A percentile compares a stretch with the other conserved stretches of the same genome.
These are phyloP conservation scores for Habroteleia sp. DNA, from an alignment of 2,888 invertebrate genomes.

Conservation along the genomic window DNA sequence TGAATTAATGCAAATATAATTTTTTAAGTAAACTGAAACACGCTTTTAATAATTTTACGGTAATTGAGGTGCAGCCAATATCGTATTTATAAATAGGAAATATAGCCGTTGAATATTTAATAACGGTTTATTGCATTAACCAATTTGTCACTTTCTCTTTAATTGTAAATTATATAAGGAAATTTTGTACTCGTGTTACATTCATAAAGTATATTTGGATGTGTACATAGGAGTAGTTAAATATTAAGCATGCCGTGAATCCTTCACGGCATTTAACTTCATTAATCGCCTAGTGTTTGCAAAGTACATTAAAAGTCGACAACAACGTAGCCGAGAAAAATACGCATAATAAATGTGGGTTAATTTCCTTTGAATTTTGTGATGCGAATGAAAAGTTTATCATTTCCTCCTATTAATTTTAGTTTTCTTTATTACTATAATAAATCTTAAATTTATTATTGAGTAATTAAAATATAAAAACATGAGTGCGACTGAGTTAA, in stretches of 20 bases:
- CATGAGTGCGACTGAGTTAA: too few relatives aligned
- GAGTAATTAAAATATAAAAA: too few relatives aligned
- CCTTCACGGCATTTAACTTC: constrained; percentile 34
- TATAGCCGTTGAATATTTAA: constrained; percentile 54
- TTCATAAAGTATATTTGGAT: constrained; percentile 28
- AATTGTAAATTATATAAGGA: constrained; percentile 49
- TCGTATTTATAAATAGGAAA: constrained; percentile 41
- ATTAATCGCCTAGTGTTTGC: constrained; percentile 34
- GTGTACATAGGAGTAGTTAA: constrained; percentile 17
- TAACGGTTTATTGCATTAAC: constrained; percentile 45
- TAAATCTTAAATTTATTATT: neutral
- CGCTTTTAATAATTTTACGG: constrained; percentile 44
- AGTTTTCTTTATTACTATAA: neutral
- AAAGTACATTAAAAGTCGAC: constrained; percentile 25
- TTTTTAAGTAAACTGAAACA: constrained; percentile 43
- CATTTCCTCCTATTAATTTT: neutral
- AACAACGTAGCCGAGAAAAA: constrained; percentile 6
- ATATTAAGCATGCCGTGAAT: constrained; percentile 29
- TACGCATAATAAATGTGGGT: constrained; percentile 10
- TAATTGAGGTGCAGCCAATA: constrained; percentile 12
- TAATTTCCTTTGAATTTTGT: neutral
- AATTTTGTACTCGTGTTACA: constrained; percentile 33
- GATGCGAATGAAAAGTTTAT: constrained; percentile 5
- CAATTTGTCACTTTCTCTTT: constrained; percentile 52
- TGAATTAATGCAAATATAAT: constrained; percentile 47